These are phyloP conservation scores for Hydrophis major DNA, from an alignment of 2,797 vertebrate genomes.

Conservation along the genomic window DNA sequence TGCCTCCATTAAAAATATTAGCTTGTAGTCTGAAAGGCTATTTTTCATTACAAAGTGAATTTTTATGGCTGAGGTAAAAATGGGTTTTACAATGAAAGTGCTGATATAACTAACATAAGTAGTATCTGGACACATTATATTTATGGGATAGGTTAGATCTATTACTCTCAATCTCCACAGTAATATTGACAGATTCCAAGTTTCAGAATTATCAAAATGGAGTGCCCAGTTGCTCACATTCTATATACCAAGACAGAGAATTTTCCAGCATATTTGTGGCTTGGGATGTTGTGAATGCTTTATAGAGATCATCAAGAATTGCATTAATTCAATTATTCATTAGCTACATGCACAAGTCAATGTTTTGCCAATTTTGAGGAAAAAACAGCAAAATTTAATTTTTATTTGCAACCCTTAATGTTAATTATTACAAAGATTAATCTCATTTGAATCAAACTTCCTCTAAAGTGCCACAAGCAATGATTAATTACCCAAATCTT, in stretches of 20 bases:
- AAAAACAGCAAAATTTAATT: constrained; percentile 47
- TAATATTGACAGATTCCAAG: constrained; percentile 71
- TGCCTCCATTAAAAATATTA: constrained; percentile 49
- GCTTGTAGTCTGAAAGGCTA: constrained; percentile 50
- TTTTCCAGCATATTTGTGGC: constrained; percentile 56
- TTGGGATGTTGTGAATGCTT: constrained; percentile 55
- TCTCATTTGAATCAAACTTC: constrained; percentile 31
- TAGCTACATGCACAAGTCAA: constrained; percentile 37
- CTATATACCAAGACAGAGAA: constrained; percentile 55
- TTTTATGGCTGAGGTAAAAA: constrained; percentile 74
- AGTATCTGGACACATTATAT: constrained; percentile 70
- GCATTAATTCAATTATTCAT: constrained; percentile 48
- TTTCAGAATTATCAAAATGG: constrained; percentile 68
- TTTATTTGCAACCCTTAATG: constrained; percentile 44
- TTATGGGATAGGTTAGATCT: constrained; percentile 77
- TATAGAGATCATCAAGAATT: constrained; percentile 56
- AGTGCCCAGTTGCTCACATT: constrained; percentile 64
- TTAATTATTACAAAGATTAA: constrained; percentile 51
- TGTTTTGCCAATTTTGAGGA: constrained; percentile 28
- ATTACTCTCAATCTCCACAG: constrained; percentile 72
- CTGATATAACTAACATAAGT: constrained; percentile 74
- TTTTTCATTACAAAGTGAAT: constrained; percentile 68
- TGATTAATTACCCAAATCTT: constrained; percentile 72
- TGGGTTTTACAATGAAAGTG: constrained; percentile 71
- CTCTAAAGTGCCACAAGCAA: constrained; percentile 53